A percentile compares a stretch with the other conserved stretches of the same genome.
Conservation (phyloP, 2,113 vertebrate genomes). For the Cebidichthys violaceus region DNA sequence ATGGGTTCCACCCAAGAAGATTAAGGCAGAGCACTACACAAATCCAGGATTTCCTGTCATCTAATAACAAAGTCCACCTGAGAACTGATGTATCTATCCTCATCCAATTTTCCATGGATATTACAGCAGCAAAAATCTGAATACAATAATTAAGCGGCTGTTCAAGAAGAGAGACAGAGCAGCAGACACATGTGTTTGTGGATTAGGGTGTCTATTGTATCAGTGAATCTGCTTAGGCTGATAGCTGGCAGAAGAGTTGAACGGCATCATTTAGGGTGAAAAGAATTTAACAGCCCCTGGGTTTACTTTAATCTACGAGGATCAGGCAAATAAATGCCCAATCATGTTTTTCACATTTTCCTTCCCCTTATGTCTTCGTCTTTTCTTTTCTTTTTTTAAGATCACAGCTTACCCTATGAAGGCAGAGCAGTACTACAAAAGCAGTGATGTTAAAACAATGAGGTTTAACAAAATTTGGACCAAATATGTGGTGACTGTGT, state of each 20-base stretch:
- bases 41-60: conserved; percentile 47
- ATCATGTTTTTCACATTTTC: background rate
- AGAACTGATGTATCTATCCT: conserved; percentile 21
- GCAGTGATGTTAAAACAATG: background rate
- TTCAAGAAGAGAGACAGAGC: conserved; percentile 30
- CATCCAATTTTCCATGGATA: conserved; percentile 1
- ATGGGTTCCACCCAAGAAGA: conserved; percentile 19
- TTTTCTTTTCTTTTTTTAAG: background rate
- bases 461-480: background rate
- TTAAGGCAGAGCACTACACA: background rate
- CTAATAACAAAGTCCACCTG: conserved; percentile 35
- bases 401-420: conserved; percentile 16
- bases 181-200: conserved; percentile 4
- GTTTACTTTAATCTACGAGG: conserved; percentile 51
- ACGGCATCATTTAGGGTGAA: conserved; percentile 16
- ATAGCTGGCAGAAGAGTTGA: conserved; percentile 48
- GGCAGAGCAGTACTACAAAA: background rate
- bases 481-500: background rate
- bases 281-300: conserved; percentile 46
- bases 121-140: conserved; percentile 14
- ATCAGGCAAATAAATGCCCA: conserved; percentile 27
- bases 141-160: conserved; percentile 17
- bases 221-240: conserved; percentile 48
- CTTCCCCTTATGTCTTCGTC: background rate
- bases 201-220: conserved; percentile 52